These are phyloP conservation scores for Gobio occitaniae DNA, from an alignment of 2,797 vertebrate genomes.

Conservation along the genomic window DNA sequence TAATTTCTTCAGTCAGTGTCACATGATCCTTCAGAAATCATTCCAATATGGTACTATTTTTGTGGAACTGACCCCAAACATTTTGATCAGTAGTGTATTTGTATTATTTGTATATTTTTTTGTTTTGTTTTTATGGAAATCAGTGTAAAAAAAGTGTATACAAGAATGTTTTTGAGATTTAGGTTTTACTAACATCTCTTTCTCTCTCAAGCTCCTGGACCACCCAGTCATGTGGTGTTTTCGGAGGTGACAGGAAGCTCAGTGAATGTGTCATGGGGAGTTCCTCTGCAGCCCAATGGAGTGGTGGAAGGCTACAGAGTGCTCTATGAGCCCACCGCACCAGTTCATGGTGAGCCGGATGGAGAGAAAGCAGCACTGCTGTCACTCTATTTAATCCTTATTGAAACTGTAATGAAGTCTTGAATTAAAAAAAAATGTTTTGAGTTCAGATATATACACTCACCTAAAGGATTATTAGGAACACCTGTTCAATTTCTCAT, in stretches of 20 bases:
- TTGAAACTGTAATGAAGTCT: neutral
- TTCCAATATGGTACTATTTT: neutral
- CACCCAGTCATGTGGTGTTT: slow-evolving; percentile 88
- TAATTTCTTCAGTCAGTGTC: neutral
- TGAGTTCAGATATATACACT: neutral
- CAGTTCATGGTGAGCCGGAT: slow-evolving; percentile 83
- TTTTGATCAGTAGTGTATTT: neutral
- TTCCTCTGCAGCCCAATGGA: slow-evolving; percentile 87
- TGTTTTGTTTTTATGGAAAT: neutral
- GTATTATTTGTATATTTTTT: neutral
- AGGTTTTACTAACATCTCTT: slow-evolving; percentile 2
- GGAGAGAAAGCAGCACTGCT: neutral
- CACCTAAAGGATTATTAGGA: too few relatives aligned
- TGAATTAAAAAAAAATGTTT: neutral
- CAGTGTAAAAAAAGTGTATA: too few relatives aligned
- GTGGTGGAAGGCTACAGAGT: slow-evolving; percentile 93
- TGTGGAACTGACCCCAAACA: neutral
- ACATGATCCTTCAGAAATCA: neutral
- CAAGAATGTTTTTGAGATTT: neutral
- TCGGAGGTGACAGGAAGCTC: slow-evolving; percentile 92
- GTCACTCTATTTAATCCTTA: neutral
- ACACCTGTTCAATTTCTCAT: too few relatives aligned
- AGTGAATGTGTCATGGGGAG: slow-evolving; percentile 92
- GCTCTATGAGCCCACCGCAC: slow-evolving; percentile 88
- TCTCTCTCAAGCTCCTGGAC: slow-evolving; percentile 83